These are phyloP conservation scores for Stenolophus ochropezus DNA, from an alignment of 2,888 invertebrate genomes.

Conservation along the genomic window DNA sequence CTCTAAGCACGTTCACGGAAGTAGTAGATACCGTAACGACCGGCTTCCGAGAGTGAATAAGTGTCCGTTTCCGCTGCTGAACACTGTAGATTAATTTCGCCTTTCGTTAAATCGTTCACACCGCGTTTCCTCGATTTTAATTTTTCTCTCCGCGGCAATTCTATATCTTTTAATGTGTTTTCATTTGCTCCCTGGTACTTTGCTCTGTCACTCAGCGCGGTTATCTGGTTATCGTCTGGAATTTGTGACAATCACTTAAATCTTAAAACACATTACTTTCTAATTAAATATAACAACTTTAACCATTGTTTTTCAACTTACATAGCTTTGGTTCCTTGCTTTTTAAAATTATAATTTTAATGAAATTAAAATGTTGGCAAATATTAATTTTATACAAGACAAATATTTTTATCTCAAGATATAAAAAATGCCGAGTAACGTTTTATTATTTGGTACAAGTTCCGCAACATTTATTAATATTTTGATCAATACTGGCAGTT, in stretches of 20 bases:
- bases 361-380: background rate
- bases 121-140: constrained; percentile 43
- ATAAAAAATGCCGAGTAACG: background rate
- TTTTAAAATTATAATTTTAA: background rate
- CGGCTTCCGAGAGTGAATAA: constrained; percentile 48
- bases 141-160: constrained; percentile 38
- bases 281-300: constrained; percentile 24
- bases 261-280: background rate
- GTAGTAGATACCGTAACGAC: constrained; percentile 35
- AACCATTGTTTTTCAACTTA: background rate
- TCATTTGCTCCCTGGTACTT: constrained; percentile 50
- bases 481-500: background rate
- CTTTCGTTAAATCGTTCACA: constrained; percentile 53
- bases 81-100: constrained; percentile 49
- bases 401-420: background rate
- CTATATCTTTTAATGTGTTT: constrained; percentile 47
- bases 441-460: background rate
- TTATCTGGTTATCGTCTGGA: constrained; percentile 27
- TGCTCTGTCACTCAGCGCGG: constrained; percentile 42
- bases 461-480: background rate
- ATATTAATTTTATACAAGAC: background rate
- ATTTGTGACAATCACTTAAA: constrained; percentile 36
- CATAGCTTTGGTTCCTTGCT: background rate
- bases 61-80: constrained; percentile 45
- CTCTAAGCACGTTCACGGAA: constrained; percentile 51